Conservation (phyloP, 2,797 vertebrate genomes). For the Brotula barbata region DNA sequence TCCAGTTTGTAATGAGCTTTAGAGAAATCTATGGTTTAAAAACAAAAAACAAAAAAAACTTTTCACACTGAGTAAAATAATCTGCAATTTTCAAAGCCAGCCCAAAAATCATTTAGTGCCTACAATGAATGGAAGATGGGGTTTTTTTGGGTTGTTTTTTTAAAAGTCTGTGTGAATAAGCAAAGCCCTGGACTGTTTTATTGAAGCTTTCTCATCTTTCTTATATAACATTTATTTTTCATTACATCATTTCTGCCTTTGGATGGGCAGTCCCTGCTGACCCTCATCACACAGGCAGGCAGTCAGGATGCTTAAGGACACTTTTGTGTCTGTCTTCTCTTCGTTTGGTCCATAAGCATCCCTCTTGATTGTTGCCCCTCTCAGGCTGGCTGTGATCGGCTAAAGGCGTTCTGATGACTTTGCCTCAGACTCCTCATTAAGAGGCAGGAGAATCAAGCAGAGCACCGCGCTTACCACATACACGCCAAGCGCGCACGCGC, state of each 20-base stretch:
- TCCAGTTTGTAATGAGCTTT: background rate
- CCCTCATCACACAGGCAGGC: conserved; percentile 30
- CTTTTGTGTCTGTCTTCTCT: background rate
- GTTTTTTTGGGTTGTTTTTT: too few species aligned
- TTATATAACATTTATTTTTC: conserved; percentile 8
- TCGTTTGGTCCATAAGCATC: background rate
- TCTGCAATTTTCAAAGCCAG: background rate
- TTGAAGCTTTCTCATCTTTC: background rate
- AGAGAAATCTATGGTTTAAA: too few species aligned
- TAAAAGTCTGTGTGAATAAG: background rate
- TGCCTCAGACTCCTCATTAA: conserved; percentile 36
- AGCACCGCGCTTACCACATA: conserved; percentile 13
- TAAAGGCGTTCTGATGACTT: conserved; percentile 20
- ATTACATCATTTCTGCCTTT: background rate
- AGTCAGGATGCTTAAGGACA: conserved; percentile 7
- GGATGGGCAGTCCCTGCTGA: conserved; percentile 1
- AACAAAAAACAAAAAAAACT: too few species aligned
- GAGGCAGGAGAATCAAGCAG: conserved; percentile 43
- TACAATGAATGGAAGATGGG: background rate
- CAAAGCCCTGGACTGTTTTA: background rate
- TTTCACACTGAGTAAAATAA: background rate
- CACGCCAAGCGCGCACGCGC: conserved; percentile 4
- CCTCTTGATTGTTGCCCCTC: conserved; percentile 28
- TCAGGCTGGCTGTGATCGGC: conserved; percentile 32
- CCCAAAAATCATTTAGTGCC: background rate